Base-by-base conservation (phyloP, 2,888 invertebrate species). In the Rhimphoctona megacephalus region DNA sequence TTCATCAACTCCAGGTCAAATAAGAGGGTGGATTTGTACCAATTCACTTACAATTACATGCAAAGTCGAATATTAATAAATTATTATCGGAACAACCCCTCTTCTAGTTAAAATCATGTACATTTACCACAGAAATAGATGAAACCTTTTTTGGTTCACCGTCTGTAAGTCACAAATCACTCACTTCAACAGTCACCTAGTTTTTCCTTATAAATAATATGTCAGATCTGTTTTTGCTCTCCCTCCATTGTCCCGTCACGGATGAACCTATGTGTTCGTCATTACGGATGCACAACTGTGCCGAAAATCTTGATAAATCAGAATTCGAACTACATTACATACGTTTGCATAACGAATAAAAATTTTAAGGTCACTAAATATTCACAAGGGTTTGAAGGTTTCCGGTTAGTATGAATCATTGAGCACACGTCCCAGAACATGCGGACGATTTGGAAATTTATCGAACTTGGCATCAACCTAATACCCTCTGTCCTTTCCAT, bases 381-480 rank as follows among this genome's bases (percentile, higher is more conserved):
- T 69, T 66, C 79, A 80, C 39, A 67, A 66, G 66, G 49, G 49
- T 49, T 9, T 54, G 79, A 74, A 22, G 46, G 73, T 57, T 33
- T n/a, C n/a, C 43, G 25, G 39, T 49, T 17, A 52, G 36, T 46
- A 19, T 49, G 39, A 33, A 74, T 74, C 49, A 36, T 22, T 19
- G 25, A 61, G 52, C 36, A 46, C 22, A 36, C 54, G 80, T 61
- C 46, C 22, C 74, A 49, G n/a, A 17, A 80, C 74, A 80, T 80
- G 80, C 74, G 84, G 33, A 61, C 39, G 76, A 80, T 84, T 80
- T 80, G 49, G 36, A 80, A 76, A 80, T 84, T 84, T 76, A 84
- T 84, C 52, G 69, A 61, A 43, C 61, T 80, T 80, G 84, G 80
- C 80, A 84, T 17, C 36, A 67, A 76, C 25, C 39, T 39, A 39